Base-by-base conservation (phyloP, 2,113 vertebrate genomes). In the Ophiodon elongatus region DNA sequence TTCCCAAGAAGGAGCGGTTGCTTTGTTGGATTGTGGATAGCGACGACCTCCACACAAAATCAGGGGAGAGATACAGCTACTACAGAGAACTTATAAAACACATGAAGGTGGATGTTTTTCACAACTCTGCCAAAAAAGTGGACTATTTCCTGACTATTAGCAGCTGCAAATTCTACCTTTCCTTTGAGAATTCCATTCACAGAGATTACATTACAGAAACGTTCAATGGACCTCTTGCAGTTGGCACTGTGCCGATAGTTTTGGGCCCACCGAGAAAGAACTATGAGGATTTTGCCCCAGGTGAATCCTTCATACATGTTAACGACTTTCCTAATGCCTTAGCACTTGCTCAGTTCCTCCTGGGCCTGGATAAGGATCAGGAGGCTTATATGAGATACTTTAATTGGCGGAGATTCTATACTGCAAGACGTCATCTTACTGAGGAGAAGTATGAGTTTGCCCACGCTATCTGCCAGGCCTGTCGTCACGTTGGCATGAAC, bases 191-290 rank as follows among this genome's bases (percentile, higher is more conserved):
- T 70, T 97, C 96, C 35, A 92, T 97, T 75, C 94, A 97, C 90
- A 97, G 93, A 93, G 97, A 98, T 94, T 97, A 97, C 80, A 97
- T 98, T 82, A 97, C 97, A 6, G 97, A 98, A 87, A 96, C 96
- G 89, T 94, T 98, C 50, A 97, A 96, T 74, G 97, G 96, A 82
- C 96, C 97, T 73, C 94, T 97, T n/a, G 83, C 94, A 39, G 96
- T 93, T 0, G 96, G 96, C 45, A 97, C 97, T 14, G 96, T 98
- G 27, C 97, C 97, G 9, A 90, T 98, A 39, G 97, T 96, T 70
- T 39, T 97, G 59, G 97, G 97, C 8, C 97, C 97, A 27, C 94
- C 96, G 4, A 96, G 97, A 93, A 93, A 93, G 86, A 98, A 98
- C 90, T 98, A 98, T 78, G 97, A 98, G 78, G 95, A 96, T 76